These are phyloP conservation scores for Trachythela sp. DNA, from an alignment of 64 coral and sea anemone genomes.

Conservation along the genomic window DNA sequence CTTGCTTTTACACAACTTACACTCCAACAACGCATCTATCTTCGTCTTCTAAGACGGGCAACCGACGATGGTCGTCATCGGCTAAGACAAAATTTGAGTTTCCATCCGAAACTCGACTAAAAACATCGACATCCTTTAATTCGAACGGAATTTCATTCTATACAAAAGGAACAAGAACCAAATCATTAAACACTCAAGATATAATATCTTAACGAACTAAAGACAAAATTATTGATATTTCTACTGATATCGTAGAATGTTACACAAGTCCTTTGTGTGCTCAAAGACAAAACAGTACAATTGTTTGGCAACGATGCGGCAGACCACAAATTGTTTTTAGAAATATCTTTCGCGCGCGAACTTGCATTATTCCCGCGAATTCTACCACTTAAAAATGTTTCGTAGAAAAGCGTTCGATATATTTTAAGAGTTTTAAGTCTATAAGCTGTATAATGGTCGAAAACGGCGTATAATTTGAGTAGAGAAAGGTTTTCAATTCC, in stretches of 20 bases:
- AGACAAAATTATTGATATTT: not conserved
- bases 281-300: not conserved
- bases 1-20: not conserved
- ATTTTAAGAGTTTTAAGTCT: too few relatives aligned
- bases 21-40: not conserved
- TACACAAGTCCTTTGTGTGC: too few relatives aligned
- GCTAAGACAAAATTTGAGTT: not conserved
- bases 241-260: not conserved
- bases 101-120: not conserved
- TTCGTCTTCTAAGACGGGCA: slow-evolving; percentile 1
- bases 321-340: not conserved
- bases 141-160: slow-evolving; percentile 12
- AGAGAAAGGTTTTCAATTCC: too few relatives aligned
- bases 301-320: not conserved
- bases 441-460: too few relatives aligned
- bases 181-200: too few relatives aligned
- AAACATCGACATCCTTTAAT: not conserved
- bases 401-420: too few relatives aligned
- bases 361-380: not conserved
- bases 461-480: too few relatives aligned
- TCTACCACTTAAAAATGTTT: too few relatives aligned
- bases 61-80: not conserved
- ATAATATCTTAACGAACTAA: too few relatives aligned
- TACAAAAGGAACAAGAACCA: not conserved
- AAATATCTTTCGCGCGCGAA: not conserved